Evolutionary conservation across 2,113 vertebrate genomes (phyloP), one percentile per base, ranked within the genome.

Genomic region (Garra rufa): DNA sequence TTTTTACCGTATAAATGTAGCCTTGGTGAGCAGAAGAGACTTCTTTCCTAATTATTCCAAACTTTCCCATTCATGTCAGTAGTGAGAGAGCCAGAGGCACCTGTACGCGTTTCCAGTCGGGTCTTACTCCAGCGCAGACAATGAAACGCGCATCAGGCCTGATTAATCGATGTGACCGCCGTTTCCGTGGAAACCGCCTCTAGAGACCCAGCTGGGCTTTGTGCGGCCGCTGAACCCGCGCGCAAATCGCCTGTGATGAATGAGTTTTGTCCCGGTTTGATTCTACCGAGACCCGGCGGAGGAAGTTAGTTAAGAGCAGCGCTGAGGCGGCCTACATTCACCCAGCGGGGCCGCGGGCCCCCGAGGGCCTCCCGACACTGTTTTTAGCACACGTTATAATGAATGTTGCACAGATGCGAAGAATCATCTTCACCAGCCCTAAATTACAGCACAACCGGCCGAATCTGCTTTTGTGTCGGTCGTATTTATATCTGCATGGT

Each of bases 151-250:
- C 48, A 55, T 43, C 57, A 9, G 50, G 19, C 50, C 57, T 81
- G 77, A 87, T 87, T 77, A 85, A 87, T 87, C 38, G n/a, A 74
- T 48, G 34, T 76, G 82, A 84, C 41, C 61, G 41, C 41, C 6
- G 83, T 84, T 82, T 77, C 71, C 43, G 2, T 69, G 46, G 34
- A 48, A 59, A 87, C 71, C 70, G 46, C 30, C 41, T 82, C 86
- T 19, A 55, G 48, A 52, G 76, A 79, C 77, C 38, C 50, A 48
- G 69, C 21, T 28, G 11, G 41, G 81, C n/a, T 74, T 28, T 14
- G n/a, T 83, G 52, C 38, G 9, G 43, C 52, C 13, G 19, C 30
- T 67, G 71, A 87, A 59, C 34, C 59, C 5, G 75, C 0, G 76
- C 9, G 6, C 21, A 69, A 75, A 43, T 83, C 73, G 24, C 44